phyloP scores from a whole-genome alignment of 35 echinoderm and acorn worm species.

The Chiridota heheva region DNA sequence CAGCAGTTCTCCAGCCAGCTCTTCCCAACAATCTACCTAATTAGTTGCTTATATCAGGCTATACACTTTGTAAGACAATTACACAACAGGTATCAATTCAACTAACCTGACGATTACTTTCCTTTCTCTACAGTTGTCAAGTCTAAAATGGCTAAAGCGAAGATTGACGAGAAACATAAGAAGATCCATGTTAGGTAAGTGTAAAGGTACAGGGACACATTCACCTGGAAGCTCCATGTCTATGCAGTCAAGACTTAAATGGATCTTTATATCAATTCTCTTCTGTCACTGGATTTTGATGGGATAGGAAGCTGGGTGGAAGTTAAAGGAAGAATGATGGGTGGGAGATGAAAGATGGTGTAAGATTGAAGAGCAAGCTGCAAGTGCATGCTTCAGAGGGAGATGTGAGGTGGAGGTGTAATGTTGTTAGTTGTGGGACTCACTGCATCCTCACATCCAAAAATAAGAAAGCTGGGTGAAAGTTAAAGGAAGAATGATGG shows the following conservation, averaged over 20 bases:
- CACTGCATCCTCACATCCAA: no score
- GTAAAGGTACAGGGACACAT: not conserved
- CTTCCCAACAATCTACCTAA: no score
- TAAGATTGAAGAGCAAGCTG: not conserved
- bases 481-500: no score
- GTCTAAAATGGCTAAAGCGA: conserved; percentile 84
- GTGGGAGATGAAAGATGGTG: not conserved
- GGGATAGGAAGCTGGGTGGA: not conserved
- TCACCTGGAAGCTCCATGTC: not conserved
- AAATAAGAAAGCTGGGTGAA: no score
- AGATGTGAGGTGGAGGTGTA: no score
- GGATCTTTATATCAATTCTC: not conserved
- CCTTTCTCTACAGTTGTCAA: conserved; percentile 64
- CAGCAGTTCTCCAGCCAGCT: no score
- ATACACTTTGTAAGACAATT: no score
- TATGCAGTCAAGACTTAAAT: not conserved
- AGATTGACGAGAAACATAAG: conserved; percentile 89
- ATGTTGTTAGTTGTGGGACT: no score
- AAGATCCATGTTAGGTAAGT: conserved; percentile 85
- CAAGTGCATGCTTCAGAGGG: not conserved
- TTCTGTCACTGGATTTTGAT: not conserved
- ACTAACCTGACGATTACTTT: no score
- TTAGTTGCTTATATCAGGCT: no score
- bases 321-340: not conserved
- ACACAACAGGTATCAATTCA: no score